Conservation (phyloP, 2,113 vertebrate genomes). For the Peucedramus taeniatus region DNA sequence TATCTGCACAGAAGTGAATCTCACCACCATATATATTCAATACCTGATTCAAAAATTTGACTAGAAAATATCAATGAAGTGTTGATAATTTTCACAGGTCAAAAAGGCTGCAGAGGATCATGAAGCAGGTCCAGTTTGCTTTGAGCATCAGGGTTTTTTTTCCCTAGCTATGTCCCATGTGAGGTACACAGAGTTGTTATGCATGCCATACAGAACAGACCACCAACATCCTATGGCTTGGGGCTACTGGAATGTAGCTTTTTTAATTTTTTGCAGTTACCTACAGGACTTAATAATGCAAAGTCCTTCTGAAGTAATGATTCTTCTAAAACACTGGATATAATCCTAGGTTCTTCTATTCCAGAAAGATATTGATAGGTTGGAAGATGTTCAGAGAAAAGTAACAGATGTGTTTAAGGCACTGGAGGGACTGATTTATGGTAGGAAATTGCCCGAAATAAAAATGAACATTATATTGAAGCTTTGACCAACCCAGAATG, state of each 20-base stretch:
- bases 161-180: too few relatives aligned
- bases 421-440: background rate
- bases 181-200: background rate
- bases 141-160: background rate
- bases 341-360: background rate
- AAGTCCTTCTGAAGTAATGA: slow-evolving; percentile 17
- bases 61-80: background rate
- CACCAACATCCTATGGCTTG: background rate
- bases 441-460: slow-evolving; percentile 14
- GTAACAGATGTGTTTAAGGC: background rate
- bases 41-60: background rate
- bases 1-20: background rate
- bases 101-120: background rate
- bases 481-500: background rate
- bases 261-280: background rate
- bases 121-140: background rate
- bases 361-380: background rate
- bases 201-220: background rate
- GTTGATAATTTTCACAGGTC: background rate
- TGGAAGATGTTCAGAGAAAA: slow-evolving; percentile 12
- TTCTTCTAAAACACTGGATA: background rate
- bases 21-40: background rate
- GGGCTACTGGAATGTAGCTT: background rate
- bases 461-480: background rate
- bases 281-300: background rate